These are phyloP conservation scores for Edolisoma coerulescens DNA, from an alignment of 2,113 vertebrate species.

Conservation along the genomic window DNA sequence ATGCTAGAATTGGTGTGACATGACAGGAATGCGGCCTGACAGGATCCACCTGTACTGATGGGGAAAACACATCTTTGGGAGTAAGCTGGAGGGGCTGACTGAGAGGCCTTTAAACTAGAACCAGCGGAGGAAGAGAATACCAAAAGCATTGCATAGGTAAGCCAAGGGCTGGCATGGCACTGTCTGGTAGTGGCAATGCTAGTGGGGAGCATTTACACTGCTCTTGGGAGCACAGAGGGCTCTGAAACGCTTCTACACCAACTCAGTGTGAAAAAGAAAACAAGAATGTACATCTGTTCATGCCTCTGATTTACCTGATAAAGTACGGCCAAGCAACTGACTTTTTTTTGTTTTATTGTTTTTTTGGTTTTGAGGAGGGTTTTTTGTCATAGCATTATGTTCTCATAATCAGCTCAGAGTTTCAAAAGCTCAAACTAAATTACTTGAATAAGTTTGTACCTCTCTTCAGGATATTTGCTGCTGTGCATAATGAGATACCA, in stretches of 20 bases:
- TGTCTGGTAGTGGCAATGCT: fast-evolving
- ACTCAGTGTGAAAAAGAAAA: not conserved
- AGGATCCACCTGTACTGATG: not conserved
- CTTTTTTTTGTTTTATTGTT: not conserved
- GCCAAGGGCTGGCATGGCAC: not conserved
- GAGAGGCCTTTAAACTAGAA: not conserved
- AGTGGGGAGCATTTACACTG: not conserved
- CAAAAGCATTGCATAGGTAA: not conserved
- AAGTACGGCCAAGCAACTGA: not conserved
- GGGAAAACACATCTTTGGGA: not conserved
- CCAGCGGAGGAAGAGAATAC: not conserved
- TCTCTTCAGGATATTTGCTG: not conserved
- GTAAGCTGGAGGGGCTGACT: too few relatives aligned
- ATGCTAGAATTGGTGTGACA: not conserved
- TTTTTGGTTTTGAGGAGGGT: not conserved
- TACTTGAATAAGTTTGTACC: not conserved
- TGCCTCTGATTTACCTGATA: not conserved
- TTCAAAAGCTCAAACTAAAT: constrained; percentile 3
- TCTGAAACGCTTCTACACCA: not conserved
- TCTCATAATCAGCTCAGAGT: not conserved
- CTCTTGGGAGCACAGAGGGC: not conserved
- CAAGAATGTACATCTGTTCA: not conserved
- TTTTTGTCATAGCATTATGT: not conserved
- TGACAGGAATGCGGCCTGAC: not conserved
- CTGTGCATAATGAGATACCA: not conserved